These are phyloP conservation scores for Gasterosteus aculeatus DNA, from an alignment of 2,113 vertebrate genomes.

Conservation along the genomic window DNA sequence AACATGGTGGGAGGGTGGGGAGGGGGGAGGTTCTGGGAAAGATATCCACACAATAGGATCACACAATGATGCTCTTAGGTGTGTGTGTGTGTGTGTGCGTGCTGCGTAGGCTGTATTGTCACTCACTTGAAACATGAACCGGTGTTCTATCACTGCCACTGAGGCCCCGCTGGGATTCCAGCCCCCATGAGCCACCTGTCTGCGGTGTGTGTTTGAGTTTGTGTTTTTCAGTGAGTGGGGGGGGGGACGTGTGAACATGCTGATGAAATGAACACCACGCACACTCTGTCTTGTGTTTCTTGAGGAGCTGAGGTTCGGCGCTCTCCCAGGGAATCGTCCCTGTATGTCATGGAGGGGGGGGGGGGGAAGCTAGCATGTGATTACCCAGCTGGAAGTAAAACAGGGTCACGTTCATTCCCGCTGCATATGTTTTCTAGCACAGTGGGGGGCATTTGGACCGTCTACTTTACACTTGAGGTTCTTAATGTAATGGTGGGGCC, in stretches of 20 bases:
- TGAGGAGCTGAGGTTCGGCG: slow-evolving; percentile 40
- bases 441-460: slow-evolving; percentile 17
- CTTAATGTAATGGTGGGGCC: slow-evolving; percentile 35
- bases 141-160: slow-evolving; percentile 58
- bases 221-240: neutral
- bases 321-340: slow-evolving; percentile 46
- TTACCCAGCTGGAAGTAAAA: slow-evolving; percentile 23
- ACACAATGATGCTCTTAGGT: slow-evolving; percentile 19
- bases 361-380: slow-evolving; percentile 60
- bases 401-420: neutral
- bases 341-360: slow-evolving; percentile 35
- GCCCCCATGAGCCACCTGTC: slow-evolving; percentile 65
- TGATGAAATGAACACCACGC: slow-evolving; percentile 76
- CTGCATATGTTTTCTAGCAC: neutral
- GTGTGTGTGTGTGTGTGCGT: slow-evolving; percentile 15
- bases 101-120: slow-evolving; percentile 42
- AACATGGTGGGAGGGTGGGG: slow-evolving; percentile 31
- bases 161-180: slow-evolving; percentile 51
- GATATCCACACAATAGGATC: slow-evolving; percentile 35
- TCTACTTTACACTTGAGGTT: slow-evolving; percentile 49
- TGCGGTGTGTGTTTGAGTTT: slow-evolving; percentile 17
- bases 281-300: slow-evolving; percentile 38
- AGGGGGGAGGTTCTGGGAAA: slow-evolving; percentile 16
- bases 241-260: slow-evolving; percentile 21
- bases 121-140: slow-evolving; percentile 69